Evolutionary conservation across 2,797 vertebrate species (phyloP).

Genomic region (Gadopsis bispinosus): DNA sequence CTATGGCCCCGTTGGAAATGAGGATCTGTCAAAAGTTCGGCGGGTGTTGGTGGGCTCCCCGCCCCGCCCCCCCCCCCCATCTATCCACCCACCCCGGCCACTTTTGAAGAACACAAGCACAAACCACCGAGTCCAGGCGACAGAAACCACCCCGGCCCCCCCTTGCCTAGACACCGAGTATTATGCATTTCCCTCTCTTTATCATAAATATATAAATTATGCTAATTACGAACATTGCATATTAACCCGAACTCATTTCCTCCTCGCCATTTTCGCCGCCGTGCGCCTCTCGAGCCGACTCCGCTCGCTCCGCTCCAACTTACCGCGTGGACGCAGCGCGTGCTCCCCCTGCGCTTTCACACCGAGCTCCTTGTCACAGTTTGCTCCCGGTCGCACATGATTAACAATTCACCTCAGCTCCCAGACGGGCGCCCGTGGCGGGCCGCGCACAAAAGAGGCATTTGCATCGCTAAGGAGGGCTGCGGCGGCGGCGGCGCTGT

Average conservation of each 20-base stretch:
- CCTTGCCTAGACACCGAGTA: constrained; percentile 75
- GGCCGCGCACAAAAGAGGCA: constrained; percentile 87
- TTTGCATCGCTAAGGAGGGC: constrained; percentile 90
- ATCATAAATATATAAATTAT: constrained; percentile 99
- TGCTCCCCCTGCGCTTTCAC: constrained; percentile 74
- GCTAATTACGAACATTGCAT: constrained; percentile 99
- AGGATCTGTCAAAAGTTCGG: constrained; percentile 84
- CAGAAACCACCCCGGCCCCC: constrained; percentile 62
- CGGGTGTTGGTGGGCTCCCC: constrained; percentile 77
- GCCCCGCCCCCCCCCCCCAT: constrained; percentile 37
- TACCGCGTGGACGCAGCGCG: constrained; percentile 82
- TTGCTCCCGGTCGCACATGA: constrained; percentile 87
- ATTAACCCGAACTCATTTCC: constrained; percentile 93
- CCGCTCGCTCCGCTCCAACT: constrained; percentile 66
- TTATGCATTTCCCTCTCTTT: constrained; percentile 90
- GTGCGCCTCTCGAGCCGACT: too few relatives aligned
- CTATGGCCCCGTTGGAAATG: constrained; percentile 59
- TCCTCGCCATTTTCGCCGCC: constrained; percentile 77
- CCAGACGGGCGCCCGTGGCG: constrained; percentile 85
- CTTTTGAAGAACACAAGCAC: constrained; percentile 66
- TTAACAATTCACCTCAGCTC: constrained; percentile 92
- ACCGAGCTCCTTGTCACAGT: constrained; percentile 83
- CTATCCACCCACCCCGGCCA: constrained; percentile 40
- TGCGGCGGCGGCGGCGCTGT: constrained; percentile 76
- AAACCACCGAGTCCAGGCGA: constrained; percentile 51